Evolutionary conservation across 2,113 vertebrate species (phyloP).

Genomic region (Chauna torquata): DNA sequence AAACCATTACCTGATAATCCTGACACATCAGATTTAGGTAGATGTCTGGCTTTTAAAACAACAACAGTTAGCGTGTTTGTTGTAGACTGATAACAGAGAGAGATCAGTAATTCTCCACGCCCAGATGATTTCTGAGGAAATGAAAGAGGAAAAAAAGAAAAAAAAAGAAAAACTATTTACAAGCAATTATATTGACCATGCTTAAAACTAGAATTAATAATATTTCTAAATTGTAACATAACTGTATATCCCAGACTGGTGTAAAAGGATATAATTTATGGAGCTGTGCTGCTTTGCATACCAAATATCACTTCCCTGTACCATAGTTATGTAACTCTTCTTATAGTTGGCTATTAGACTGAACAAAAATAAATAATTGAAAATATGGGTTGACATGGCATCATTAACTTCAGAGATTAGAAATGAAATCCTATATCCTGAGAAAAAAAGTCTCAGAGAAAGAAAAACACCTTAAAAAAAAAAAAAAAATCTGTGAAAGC

Average conservation of each 20-base stretch:
- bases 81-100: constrained; percentile 96
- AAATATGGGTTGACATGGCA: not conserved
- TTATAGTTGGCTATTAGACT: not conserved
- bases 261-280: not conserved
- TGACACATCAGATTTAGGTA: constrained; percentile 89
- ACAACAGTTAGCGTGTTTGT: constrained; percentile 96
- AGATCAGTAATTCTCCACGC: constrained; percentile 92
- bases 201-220: not conserved
- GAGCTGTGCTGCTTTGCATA: not conserved
- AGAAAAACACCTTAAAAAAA: not conserved
- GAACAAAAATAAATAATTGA: not conserved
- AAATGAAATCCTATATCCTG: not conserved
- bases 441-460: not conserved
- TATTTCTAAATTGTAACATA: not conserved
- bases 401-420: not conserved
- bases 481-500: not conserved
- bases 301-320: not conserved
- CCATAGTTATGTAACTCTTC: not conserved
- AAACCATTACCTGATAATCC: constrained; percentile 87
- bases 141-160: not conserved
- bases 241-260: not conserved
- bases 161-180: not conserved
- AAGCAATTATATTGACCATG: not conserved
- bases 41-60: constrained; percentile 95
- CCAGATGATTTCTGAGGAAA: constrained; percentile 87